Conservation (phyloP, 1,140 invertebrate species). For the Metopolophium dirhodum region DNA sequence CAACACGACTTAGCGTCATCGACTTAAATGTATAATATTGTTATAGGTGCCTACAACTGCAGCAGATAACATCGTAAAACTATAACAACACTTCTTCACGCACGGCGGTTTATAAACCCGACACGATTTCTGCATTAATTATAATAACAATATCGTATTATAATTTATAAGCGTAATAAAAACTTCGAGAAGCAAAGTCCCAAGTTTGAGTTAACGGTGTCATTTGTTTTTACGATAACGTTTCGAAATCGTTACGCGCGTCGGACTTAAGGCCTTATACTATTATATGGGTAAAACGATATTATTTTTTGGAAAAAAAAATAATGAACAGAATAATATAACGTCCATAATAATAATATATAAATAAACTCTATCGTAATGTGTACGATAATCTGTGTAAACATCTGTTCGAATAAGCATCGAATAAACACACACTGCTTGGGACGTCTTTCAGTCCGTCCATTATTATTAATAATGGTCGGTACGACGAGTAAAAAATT, state of each 20-base stretch:
- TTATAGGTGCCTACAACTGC: neutral
- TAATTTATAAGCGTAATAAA: slow-evolving; percentile 3
- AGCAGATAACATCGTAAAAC: neutral
- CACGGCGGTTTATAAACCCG: neutral
- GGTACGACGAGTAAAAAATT: neutral
- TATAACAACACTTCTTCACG: neutral
- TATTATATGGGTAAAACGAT: neutral
- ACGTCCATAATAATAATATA: neutral
- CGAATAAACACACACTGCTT: neutral
- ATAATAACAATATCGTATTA: neutral
- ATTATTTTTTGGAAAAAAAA: neutral
- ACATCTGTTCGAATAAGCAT: slow-evolving; percentile 17
- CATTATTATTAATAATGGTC: slow-evolving; percentile 23
- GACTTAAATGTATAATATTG: neutral
- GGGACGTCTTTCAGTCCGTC: slow-evolving; percentile 21
- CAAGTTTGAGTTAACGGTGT: slow-evolving; percentile 25
- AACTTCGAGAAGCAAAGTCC: neutral
- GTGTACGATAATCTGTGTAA: slow-evolving; percentile 7
- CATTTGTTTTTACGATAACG: slow-evolving; percentile 40
- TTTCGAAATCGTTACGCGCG: neutral
- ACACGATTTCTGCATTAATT: neutral
- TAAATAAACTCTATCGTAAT: neutral
- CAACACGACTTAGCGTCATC: neutral
- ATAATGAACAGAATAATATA: neutral
- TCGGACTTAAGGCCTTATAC: neutral